Evolutionary conservation across 1,140 invertebrate species (phyloP).

Genomic region (Lepidostoma basale): DNA sequence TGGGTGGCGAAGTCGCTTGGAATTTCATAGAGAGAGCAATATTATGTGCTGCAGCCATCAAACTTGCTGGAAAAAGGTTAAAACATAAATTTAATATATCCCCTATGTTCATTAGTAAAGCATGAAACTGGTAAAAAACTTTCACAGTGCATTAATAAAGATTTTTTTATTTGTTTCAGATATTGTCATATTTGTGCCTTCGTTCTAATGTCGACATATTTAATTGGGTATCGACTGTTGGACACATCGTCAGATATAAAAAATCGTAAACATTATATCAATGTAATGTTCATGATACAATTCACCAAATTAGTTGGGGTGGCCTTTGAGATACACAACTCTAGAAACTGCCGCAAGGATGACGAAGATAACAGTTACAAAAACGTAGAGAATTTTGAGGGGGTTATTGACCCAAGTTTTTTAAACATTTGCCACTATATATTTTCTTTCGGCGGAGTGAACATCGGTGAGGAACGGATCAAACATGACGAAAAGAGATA

Average conservation of each 20-base stretch:
- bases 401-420: background rate
- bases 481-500: no score
- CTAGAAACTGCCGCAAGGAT: background rate
- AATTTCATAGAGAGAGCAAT: background rate
- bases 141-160: background rate
- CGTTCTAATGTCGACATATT: background rate
- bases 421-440: background rate
- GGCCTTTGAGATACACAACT: background rate
- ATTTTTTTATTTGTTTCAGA: background rate
- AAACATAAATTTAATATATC: background rate
- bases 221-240: background rate
- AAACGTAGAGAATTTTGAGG: no score
- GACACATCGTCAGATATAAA: background rate
- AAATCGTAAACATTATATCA: background rate
- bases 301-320: background rate
- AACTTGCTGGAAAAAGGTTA: background rate
- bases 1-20: background rate
- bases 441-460: conserved; percentile 2
- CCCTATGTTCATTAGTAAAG: no score
- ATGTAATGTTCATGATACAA: background rate
- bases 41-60: background rate
- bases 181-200: background rate
- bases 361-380: background rate
- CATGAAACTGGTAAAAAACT: background rate
- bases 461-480: no score